Evolutionary conservation across 2,888 invertebrate species (phyloP).

Genomic region (Pilophorus perplexus): DNA sequence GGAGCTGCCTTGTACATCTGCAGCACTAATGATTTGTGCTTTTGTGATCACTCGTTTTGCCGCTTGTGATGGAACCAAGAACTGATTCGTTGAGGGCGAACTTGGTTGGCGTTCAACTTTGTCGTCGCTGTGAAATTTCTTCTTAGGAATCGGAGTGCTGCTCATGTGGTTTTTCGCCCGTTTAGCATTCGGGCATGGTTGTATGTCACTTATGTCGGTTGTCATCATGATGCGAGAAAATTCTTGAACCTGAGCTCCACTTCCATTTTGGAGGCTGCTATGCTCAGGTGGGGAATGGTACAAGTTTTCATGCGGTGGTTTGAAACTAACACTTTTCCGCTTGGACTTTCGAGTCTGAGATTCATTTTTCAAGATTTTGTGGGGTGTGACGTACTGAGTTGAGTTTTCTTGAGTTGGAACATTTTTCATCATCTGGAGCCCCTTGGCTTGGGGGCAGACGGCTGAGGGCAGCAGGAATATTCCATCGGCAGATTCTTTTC

Average conservation of each 20-base stretch:
- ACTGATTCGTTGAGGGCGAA: too few relatives aligned
- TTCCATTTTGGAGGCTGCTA: not conserved
- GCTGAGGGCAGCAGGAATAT: too few relatives aligned
- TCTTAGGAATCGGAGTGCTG: constrained; percentile 9
- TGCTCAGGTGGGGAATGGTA: constrained; percentile 15
- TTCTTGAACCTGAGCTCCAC: not conserved
- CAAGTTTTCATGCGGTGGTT: not conserved
- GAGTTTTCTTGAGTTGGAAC: too few relatives aligned
- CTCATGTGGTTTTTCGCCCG: not conserved
- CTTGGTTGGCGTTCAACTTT: not conserved
- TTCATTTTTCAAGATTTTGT: too few relatives aligned
- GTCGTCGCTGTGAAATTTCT: not conserved
- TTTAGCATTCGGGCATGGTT: not conserved
- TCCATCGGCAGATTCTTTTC: too few relatives aligned
- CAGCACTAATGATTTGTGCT: not conserved
- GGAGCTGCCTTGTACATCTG: not conserved
- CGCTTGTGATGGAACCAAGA: not conserved
- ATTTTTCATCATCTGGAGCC: too few relatives aligned
- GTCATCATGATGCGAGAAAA: constrained; percentile 12
- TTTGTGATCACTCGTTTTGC: not conserved
- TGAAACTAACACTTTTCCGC: constrained; percentile 2
- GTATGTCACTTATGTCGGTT: not conserved
- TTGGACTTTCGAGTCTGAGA: not conserved
- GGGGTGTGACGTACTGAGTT: too few relatives aligned
- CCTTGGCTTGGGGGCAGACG: too few relatives aligned